Base-by-base conservation (phyloP, 2,888 invertebrate species). In the Cyaniris semiargus region DNA sequence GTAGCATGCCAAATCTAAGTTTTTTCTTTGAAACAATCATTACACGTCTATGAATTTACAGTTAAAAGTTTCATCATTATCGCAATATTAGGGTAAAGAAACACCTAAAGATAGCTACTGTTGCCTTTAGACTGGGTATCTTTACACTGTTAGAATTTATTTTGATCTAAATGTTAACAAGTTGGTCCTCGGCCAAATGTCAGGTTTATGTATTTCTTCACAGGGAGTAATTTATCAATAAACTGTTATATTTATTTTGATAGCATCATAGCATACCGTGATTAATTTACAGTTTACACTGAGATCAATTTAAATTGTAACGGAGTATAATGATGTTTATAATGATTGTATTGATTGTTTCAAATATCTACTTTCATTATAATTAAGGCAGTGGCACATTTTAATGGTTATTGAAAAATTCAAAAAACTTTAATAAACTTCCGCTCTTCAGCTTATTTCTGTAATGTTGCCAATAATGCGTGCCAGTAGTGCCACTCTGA, bases 341-440 rank as follows among this genome's bases (percentile, higher is more conserved):
- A n/a, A n/a, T n/a, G n/a, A n/a, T 66, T 66, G 5, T 18, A 6
- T 5, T 66, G 66, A 66, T 66, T 27, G 6, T 27, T 66, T 66
- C 15, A 66, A 31, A 66, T 27, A 15, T 15, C 66, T 66, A 66
- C 15, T 66, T 66, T 66, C 66, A 76, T 18, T 72, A 72, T 70
- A 76, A 74, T 78, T 77, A 71, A 79, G 81, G 81, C 81, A 81
- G 81, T 81, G 81, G 79, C 79, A 77, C 53, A 79, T 79, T 77
- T 76, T 79, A 44, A 77, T 27, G 44, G 70, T 76, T 72, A 34
- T 76, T 72, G 71, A 44, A 27, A 27, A 66, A 60, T 23, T 13
- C 58, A 60, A 10, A 60, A 60, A 31, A 31, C 66, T 15, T 5
- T 15, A 31, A 15, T 27, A 27, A 60, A 18, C 18, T 10, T 44